These are phyloP conservation scores for western clawed frog (Xenopus tropicalis) DNA, from an alignment of 2,113 vertebrate species.

Conservation along the genomic window UCB_Xtro_10.0 CM004448.2:114213001-114213500, in stretches of 20 bases:
- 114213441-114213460: slow-evolving; percentile 30
- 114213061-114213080: slow-evolving; percentile 18
- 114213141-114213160: slow-evolving; percentile 9
- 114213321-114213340: too few species aligned
- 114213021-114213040: too few species aligned
- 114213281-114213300: too few species aligned
- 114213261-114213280: too few species aligned
- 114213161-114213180: neutral
- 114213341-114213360: too few species aligned
- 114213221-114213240: neutral
- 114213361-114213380: neutral
- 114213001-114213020: too few species aligned
- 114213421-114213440: slow-evolving; percentile 22
- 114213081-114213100: slow-evolving; percentile 31
- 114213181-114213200: neutral
- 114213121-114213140: slow-evolving; percentile 20
- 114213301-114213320: too few species aligned
- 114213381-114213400: slow-evolving; percentile 5
- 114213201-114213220: neutral
- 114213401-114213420: slow-evolving; percentile 17
- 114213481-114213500: slow-evolving; percentile 12
- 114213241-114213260: neutral
- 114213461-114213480: slow-evolving; percentile 37
- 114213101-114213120: slow-evolving; percentile 29
- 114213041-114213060: neutral